Evolutionary conservation across 2,113 vertebrate genomes (phyloP).

Genomic region (Vireo altiloquus): DNA sequence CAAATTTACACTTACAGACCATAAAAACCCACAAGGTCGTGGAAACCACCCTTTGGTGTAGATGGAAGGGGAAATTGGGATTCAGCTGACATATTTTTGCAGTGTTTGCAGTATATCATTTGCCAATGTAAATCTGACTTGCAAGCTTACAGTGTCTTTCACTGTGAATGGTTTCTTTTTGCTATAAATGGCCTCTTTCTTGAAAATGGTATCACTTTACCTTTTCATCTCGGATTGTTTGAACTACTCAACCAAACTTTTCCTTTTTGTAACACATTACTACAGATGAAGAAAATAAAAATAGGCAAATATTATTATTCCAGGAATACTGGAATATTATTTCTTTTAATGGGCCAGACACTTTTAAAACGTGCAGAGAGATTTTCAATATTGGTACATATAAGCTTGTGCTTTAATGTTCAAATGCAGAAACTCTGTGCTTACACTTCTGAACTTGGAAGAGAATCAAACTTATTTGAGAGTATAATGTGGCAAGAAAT

Average conservation of each 20-base stretch:
- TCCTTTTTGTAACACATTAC: not conserved
- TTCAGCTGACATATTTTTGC: not conserved
- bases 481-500: not conserved
- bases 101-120: not conserved
- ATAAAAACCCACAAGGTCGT: not conserved
- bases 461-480: not conserved
- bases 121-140: slow-evolving; percentile 26
- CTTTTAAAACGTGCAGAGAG: not conserved
- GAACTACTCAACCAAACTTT: not conserved
- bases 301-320: not conserved
- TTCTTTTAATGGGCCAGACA: not conserved
- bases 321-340: not conserved
- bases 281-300: not conserved
- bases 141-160: not conserved
- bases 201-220: not conserved
- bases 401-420: not conserved
- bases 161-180: not conserved
- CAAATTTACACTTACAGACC: not conserved
- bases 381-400: not conserved
- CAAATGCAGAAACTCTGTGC: not conserved
- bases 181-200: slow-evolving; percentile 14
- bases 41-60: not conserved
- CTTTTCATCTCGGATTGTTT: not conserved
- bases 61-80: not conserved
- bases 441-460: not conserved